Conservation (phyloP, 1,140 invertebrate species). For the Dendrolimus punctatus region DNA sequence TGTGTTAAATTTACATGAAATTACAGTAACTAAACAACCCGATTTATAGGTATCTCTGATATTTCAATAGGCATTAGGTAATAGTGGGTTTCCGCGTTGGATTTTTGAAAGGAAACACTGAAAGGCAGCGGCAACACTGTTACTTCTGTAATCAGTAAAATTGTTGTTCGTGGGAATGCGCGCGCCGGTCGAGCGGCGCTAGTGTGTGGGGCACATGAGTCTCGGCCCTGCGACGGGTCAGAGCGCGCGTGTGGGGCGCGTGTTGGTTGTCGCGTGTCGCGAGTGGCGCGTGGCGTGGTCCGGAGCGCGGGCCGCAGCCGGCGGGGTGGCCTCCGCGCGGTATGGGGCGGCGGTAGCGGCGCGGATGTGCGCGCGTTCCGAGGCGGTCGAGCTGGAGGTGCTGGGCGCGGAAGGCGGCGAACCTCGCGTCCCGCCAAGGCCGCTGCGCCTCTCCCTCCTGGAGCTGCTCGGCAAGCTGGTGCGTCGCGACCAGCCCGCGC, state of each 20-base stretch:
- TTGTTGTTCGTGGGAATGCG: conserved; percentile 26
- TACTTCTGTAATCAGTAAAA: no score
- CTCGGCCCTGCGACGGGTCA: conserved; percentile 41
- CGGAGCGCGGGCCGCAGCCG: conserved; percentile 19
- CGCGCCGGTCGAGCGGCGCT: conserved; percentile 48
- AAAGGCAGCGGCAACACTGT: conserved; percentile 8
- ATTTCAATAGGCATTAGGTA: no score
- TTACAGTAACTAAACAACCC: no score
- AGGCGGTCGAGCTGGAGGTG: conserved; percentile 67
- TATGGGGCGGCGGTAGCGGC: conserved; percentile 62
- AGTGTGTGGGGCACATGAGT: conserved; percentile 40
- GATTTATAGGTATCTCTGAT: no score
- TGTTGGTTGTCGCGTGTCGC: conserved; percentile 17
- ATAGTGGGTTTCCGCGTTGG: no score
- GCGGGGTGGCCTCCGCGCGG: conserved; percentile 50
- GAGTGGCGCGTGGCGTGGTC: conserved; percentile 13
- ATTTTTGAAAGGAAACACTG: conserved; percentile 23
- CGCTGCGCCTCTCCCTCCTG: conserved; percentile 74
- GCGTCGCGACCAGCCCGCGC: conserved; percentile 63
- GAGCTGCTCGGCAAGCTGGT: conserved; percentile 79
- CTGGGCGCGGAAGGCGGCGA: conserved; percentile 56
- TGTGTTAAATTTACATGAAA: no score
- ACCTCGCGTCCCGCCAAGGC: conserved; percentile 46
- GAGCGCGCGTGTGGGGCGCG: conserved; percentile 39
- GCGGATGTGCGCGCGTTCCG: conserved; percentile 65